These are phyloP conservation scores for Scolanthus callimorphus DNA, from an alignment of 92 coral and sea anemone species.

Conservation along the genomic window DNA sequence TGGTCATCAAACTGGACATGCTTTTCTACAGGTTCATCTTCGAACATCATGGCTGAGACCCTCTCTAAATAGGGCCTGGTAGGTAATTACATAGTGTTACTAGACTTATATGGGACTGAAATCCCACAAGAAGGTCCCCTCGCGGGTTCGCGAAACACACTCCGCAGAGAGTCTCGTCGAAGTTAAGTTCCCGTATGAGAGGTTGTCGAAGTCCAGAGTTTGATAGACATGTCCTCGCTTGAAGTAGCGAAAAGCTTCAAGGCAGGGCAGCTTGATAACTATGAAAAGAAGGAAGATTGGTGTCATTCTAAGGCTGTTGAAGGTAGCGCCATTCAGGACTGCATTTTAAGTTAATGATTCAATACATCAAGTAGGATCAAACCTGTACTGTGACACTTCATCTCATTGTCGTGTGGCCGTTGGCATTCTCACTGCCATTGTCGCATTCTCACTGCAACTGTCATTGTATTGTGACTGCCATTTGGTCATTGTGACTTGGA, in stretches of 20 bases:
- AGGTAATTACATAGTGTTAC: slow-evolving; percentile 79
- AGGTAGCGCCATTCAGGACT: too few species aligned
- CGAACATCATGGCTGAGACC: slow-evolving; percentile 74
- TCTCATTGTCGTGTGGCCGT: too few species aligned
- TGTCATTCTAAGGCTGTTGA: too few species aligned
- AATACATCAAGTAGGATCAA: too few species aligned
- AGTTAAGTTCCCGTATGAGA: slow-evolving; percentile 81
- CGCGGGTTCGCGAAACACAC: slow-evolving; percentile 97
- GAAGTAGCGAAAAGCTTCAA: slow-evolving; percentile 95
- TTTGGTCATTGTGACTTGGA: too few species aligned
- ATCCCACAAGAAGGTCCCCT: slow-evolving; percentile 95
- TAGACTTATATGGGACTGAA: slow-evolving; percentile 91
- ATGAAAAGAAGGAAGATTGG: not conserved
- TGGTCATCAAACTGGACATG: slow-evolving; percentile 87
- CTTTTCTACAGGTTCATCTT: slow-evolving; percentile 74
- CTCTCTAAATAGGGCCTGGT: slow-evolving; percentile 63
- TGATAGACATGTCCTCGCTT: slow-evolving; percentile 85
- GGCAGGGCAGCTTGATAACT: slow-evolving; percentile 84
- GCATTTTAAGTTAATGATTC: too few species aligned
- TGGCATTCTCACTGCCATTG: too few species aligned
- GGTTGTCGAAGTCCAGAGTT: slow-evolving; percentile 99
- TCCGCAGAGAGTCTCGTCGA: slow-evolving; percentile 88
- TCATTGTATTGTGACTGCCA: too few species aligned
- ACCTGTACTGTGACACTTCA: too few species aligned
- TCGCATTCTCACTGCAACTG: too few species aligned